phyloP scores from a whole-genome alignment of 2,113 vertebrate species.

The Engystomops pustulosus region DNA sequence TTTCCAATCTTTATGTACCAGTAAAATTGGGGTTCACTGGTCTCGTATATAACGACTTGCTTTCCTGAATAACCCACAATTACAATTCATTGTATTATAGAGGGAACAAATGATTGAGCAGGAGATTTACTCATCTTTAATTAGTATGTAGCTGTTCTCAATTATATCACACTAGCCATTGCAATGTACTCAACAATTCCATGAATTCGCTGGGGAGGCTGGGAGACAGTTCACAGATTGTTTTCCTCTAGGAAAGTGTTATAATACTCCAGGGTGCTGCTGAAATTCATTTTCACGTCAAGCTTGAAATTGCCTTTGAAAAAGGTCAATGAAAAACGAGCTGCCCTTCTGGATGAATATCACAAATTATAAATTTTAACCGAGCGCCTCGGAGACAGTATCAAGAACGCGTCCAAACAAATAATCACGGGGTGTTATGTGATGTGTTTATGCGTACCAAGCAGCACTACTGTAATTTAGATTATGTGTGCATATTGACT shows the following conservation, averaged over 20 bases:
- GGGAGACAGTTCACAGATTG: background rate
- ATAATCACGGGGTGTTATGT: constrained; percentile 44
- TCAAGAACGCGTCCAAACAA: constrained; percentile 44
- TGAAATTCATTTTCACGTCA: constrained; percentile 45
- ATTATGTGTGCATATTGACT: constrained; percentile 36
- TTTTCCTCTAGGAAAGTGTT: constrained; percentile 24
- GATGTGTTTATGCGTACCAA: constrained; percentile 49
- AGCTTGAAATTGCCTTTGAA: constrained; percentile 9
- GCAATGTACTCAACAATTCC: constrained; percentile 9
- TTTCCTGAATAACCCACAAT: background rate
- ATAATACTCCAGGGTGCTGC: constrained; percentile 26
- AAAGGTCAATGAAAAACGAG: constrained; percentile 43
- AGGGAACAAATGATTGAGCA: background rate
- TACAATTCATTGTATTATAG: background rate
- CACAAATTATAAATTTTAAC: constrained; percentile 20
- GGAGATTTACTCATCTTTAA: background rate
- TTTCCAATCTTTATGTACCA: background rate
- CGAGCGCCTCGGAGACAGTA: background rate
- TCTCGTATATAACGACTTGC: background rate
- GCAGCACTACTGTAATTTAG: constrained; percentile 50
- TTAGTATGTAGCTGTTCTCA: background rate
- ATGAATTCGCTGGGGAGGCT: background rate
- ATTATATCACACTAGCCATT: too few species aligned
- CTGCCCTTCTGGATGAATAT: constrained; percentile 12
- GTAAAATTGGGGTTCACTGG: background rate